These are phyloP conservation scores for Picathartes gymnocephalus DNA, from an alignment of 2,113 vertebrate species.

Conservation along the genomic window DNA sequence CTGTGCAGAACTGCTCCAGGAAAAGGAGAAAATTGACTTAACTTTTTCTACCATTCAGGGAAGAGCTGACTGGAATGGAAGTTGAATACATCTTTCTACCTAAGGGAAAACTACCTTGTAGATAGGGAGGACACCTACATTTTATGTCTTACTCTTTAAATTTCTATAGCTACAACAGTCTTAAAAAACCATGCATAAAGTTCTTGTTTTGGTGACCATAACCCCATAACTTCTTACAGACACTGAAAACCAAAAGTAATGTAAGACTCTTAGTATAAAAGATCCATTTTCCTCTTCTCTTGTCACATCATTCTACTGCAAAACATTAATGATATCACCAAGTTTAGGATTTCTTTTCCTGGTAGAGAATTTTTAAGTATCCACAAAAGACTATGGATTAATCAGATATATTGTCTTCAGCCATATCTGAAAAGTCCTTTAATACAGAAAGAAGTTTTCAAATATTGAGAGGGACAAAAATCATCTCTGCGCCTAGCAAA, in stretches of 20 bases:
- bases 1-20: background rate
- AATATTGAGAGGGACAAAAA: background rate
- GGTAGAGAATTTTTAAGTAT: background rate
- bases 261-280: background rate
- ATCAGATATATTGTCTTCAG: background rate
- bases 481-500: background rate
- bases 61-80: background rate
- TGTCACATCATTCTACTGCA: background rate
- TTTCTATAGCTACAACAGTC: background rate
- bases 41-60: background rate
- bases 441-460: background rate
- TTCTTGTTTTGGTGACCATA: background rate
- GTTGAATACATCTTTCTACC: background rate
- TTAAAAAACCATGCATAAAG: background rate
- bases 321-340: background rate
- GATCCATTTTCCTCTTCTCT: background rate
- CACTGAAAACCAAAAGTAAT: background rate
- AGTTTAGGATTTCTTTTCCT: background rate
- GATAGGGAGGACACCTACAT: background rate
- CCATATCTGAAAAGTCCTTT: background rate
- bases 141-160: background rate
- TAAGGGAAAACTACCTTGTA: background rate
- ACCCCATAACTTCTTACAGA: background rate
- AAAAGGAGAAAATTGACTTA: background rate
- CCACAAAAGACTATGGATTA: background rate